phyloP scores from a whole-genome alignment of 1,140 invertebrate genomes.

The Linepithema humile region DNA sequence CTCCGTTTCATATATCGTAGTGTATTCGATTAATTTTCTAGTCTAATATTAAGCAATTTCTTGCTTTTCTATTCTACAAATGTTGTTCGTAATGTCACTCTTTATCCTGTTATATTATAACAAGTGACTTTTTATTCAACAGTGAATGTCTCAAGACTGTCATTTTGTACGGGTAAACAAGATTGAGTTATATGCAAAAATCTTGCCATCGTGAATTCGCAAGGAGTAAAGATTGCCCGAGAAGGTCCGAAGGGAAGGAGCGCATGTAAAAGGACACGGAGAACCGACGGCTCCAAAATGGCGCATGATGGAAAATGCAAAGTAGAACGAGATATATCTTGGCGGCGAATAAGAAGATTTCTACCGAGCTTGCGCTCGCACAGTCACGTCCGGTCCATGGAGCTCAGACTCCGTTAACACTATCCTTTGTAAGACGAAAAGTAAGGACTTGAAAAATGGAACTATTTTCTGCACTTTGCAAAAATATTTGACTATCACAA shows the following conservation, averaged over 20 bases:
- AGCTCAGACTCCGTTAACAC: constrained; percentile 58
- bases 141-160: not conserved
- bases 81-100: too few species aligned
- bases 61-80: not conserved
- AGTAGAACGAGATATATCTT: constrained; percentile 53
- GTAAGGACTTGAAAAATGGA: constrained; percentile 9
- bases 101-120: not conserved
- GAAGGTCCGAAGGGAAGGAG: not conserved
- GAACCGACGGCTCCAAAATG: constrained; percentile 8
- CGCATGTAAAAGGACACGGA: constrained; percentile 35
- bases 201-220: constrained; percentile 30
- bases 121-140: not conserved
- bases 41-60: not conserved
- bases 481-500: not conserved
- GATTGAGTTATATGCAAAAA: constrained; percentile 43
- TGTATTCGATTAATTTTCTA: not conserved
- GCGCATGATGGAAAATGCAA: constrained; percentile 65
- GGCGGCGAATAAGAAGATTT: constrained; percentile 50
- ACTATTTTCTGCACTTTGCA: not conserved
- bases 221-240: constrained; percentile 31
- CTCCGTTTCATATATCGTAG: not conserved
- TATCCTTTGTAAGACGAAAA: constrained; percentile 30
- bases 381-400: constrained; percentile 54
- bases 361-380: constrained; percentile 39
- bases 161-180: constrained; percentile 20